Conservation (phyloP, 2,113 vertebrate species). For the Pelusios castaneus region DNA sequence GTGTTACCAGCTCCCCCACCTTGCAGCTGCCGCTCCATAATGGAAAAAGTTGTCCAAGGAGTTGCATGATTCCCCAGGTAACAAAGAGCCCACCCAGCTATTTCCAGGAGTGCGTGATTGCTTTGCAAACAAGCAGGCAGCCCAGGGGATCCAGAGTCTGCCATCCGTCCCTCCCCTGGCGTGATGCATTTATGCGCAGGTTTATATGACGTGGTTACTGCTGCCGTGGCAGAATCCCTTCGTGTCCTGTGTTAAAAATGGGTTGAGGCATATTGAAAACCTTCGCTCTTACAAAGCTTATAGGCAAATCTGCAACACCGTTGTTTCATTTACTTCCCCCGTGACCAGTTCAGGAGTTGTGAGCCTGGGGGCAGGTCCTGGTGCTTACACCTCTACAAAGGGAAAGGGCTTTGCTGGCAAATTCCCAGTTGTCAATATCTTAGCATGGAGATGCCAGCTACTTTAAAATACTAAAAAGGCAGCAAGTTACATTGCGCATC, state of each 20-base stretch:
- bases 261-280: not conserved
- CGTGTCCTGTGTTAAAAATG: not conserved
- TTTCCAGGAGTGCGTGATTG: not conserved
- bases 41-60: not conserved
- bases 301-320: not conserved
- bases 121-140: not conserved
- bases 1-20: not conserved
- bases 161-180: not conserved
- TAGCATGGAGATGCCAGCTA: fast-evolving
- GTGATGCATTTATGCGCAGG: not conserved
- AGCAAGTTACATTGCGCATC: not conserved
- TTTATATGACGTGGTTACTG: not conserved
- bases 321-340: not conserved
- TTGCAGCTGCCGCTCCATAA: not conserved
- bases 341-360: not conserved
- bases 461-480: fast-evolving
- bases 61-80: not conserved
- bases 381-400: not conserved
- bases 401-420: fast-evolving
- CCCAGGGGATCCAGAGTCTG: not conserved
- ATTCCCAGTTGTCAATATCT: fast-evolving
- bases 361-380: not conserved
- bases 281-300: fast-evolving
- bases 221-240: too few species aligned
- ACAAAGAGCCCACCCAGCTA: not conserved